Evolutionary conservation across 2,888 invertebrate genomes (phyloP), one percentile per base, ranked within the genome.

Genomic region (Margaritifera margaritifera): DNA sequence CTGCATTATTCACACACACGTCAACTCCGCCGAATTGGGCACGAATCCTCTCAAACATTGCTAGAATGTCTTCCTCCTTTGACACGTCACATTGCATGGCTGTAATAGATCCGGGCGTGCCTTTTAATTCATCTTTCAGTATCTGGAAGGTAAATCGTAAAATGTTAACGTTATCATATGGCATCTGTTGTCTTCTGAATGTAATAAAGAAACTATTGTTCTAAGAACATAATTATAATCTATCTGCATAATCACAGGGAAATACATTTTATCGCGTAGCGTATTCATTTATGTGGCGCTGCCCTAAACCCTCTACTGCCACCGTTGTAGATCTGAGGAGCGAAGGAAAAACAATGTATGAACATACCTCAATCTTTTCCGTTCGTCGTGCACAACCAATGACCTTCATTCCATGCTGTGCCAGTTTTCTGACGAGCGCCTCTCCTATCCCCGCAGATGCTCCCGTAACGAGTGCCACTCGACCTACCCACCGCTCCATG

Each of bases 1-100:
- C 93, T 4, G 93, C 93, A 81, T 92, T 93, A 82, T 93, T 93
- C 4, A 93, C 86, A 66, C 93, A 88, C 8, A 93, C 90, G 80
- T 93, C 92, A 52, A 92, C 89, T 19, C 92, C 91, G 0, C 93
- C 93, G 60, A 80, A 71, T 51, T 77, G 70, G n/a, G 76, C 63
- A 55, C 91, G 90, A 55, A 92, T 91, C 88, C 89, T 89, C 53
- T 90, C 84, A 83, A 93, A 93, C 52, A 92, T 91, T 19, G 86
- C 84, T 57, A 91, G 80, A 25, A 93, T 91, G 0, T 92, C 92
- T 0, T 90, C 88, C 76, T 92, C 92, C 54, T 90, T 90, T 18
- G 88, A 87, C 11, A 93, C 86, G 82, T 93, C 93, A 78, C 93
- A 93, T 56, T 74, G 71, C 42, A 86, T 75, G 19, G 83, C 74